Evolutionary conservation across 2,888 invertebrate genomes (phyloP), one percentile per base, ranked within the genome.

Genomic region (Drosophila neonasuta): DNA sequence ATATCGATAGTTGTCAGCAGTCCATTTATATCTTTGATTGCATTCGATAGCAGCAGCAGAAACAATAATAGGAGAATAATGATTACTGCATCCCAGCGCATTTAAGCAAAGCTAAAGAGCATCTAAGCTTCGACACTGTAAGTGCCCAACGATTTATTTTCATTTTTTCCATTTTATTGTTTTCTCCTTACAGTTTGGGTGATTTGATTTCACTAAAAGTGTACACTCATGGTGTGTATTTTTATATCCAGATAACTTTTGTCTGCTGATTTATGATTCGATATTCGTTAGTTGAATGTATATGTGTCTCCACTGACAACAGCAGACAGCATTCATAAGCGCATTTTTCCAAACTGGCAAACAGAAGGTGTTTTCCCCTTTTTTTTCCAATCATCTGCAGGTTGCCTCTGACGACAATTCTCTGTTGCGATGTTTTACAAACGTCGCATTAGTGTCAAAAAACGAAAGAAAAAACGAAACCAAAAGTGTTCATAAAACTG

Each of bases 391-490:
- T 57, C 60, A 61, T 50, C 62, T 32, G 34, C 54, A 46, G 55
- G 48, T 55, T 61, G 46, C 55, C 46, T 10, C 55, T 69, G 67
- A 66, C 61, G 50, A 55, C 62, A 59, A 64, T 65, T 74, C 41
- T 54, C 49, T 68, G 61, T 61, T 59, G 69, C 57, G 71, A 72
- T 82, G 60, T 87, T 87, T 85, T 75, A 87, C 82, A 87, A 87
- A 76, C 72, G 78, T 87, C 87, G 78, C 72, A 87, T 84, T 84
- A 84, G 78, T 80, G 86, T 87, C 87, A 76, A 49, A 60, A 34
- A n/a, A n/a, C 5, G 49, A 60, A 15, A 49, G 44, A 58, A 64
- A 74, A 59, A 62, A 46, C 55, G 41, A 59, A 66, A 29, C 44
- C 58, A 74, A 48, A 75, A 86, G 51, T 42, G 71, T 59, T 78